Conservation (phyloP, 2,113 vertebrate species). For the Amblyopsis rosae region DNA sequence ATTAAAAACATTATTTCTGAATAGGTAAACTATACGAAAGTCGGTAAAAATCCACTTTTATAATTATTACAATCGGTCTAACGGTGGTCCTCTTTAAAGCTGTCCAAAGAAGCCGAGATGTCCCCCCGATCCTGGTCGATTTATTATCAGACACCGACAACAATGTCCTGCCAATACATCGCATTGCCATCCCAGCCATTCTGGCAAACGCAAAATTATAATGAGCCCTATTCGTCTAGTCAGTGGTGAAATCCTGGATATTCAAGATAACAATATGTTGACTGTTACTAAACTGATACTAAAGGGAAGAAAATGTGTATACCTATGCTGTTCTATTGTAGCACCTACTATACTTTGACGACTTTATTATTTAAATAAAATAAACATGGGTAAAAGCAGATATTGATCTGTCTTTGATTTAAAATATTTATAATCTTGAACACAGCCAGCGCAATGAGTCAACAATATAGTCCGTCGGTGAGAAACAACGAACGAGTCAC, state of each 20-base stretch:
- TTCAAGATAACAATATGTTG: too few species aligned
- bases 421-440: not conserved
- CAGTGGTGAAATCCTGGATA: too few species aligned
- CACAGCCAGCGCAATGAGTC: not conserved
- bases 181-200: not conserved
- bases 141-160: conserved; percentile 7
- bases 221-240: too few species aligned
- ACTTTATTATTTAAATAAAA: too few species aligned
- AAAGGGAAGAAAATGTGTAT: not conserved
- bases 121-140: not conserved
- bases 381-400: too few species aligned
- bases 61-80: conserved; percentile 41
- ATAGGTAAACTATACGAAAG: too few species aligned
- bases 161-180: conserved; percentile 17
- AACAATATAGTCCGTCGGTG: not conserved
- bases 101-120: not conserved
- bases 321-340: too few species aligned
- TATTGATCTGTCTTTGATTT: not conserved
- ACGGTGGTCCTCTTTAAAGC: conserved; percentile 1
- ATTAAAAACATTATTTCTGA: too few species aligned
- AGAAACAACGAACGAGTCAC: conserved; percentile 15
- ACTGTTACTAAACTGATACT: not conserved
- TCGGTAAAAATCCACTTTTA: not conserved
- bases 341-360: too few species aligned
- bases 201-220: not conserved